Evolutionary conservation across 2,888 invertebrate genomes (phyloP).

Genomic region (Ellobium chinense): DNA sequence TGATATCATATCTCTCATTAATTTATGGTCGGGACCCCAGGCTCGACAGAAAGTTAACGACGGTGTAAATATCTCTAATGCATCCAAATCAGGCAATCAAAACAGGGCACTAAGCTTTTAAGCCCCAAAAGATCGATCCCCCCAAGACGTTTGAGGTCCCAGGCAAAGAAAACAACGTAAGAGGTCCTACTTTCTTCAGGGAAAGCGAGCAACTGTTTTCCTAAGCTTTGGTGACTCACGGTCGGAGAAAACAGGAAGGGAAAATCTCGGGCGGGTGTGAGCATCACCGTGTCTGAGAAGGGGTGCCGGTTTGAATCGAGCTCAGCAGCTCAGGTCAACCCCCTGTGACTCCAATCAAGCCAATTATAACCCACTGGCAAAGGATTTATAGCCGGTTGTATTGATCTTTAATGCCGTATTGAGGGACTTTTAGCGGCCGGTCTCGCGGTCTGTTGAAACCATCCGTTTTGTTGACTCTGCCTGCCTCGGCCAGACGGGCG

Average conservation of each 20-base stretch:
- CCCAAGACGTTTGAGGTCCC: constrained; percentile 29
- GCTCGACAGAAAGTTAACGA: constrained; percentile 21
- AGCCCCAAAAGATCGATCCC: constrained; percentile 20
- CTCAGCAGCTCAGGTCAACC: too few relatives aligned
- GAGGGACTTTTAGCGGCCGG: constrained; percentile 10
- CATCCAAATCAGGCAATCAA: constrained; percentile 43
- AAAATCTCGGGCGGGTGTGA: neutral
- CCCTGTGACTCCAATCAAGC: constrained; percentile 21
- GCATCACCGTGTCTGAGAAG: constrained; percentile 6
- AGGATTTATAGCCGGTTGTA: constrained; percentile 24
- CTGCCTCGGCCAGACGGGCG: constrained; percentile 25
- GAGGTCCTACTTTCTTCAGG: constrained; percentile 16
- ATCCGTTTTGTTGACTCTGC: constrained; percentile 22
- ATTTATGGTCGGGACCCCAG: constrained; percentile 33
- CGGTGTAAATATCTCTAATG: constrained; percentile 42
- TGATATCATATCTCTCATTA: constrained; percentile 32
- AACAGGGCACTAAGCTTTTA: constrained; percentile 21
- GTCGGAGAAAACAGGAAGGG: neutral
- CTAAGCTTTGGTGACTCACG: constrained; percentile 16
- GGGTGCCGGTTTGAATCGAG: neutral
- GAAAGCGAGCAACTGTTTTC: constrained; percentile 31
- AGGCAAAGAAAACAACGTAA: constrained; percentile 17
- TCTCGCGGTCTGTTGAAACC: constrained; percentile 25
- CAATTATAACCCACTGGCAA: constrained; percentile 31
- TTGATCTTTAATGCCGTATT: constrained; percentile 29